A percentile compares a stretch with the other conserved stretches of the same genome.
These are phyloP conservation scores for Pseudomyrmex sp. DNA, from an alignment of 1,140 invertebrate genomes.

Conservation along the genomic window DNA sequence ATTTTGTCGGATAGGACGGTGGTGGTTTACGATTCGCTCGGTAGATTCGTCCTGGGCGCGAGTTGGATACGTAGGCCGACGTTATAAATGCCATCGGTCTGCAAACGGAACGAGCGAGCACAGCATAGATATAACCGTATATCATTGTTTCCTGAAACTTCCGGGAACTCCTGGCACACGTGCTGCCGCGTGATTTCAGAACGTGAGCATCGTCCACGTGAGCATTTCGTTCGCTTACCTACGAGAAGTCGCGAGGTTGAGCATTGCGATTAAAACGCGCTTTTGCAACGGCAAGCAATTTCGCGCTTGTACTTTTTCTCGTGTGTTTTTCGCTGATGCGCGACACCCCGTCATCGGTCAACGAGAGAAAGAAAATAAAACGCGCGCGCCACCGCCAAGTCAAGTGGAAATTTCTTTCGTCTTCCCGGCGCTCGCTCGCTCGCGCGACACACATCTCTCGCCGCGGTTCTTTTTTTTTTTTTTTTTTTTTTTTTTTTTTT, in stretches of 20 bases:
- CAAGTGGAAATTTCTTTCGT: slow-evolving; percentile 33
- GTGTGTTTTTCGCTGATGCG: too few species aligned
- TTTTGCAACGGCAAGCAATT: slow-evolving; percentile 4
- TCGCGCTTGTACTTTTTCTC: not conserved
- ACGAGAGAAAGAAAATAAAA: not conserved
- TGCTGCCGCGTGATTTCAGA: slow-evolving; percentile 53
- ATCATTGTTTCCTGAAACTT: slow-evolving; percentile 53
- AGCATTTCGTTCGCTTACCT: not conserved
- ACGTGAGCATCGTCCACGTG: slow-evolving; percentile 29
- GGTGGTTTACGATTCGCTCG: slow-evolving; percentile 44
- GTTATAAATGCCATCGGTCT: slow-evolving; percentile 32
- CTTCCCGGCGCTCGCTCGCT: not conserved
- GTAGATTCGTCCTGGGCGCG: slow-evolving; percentile 12
- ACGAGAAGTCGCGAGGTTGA: slow-evolving; percentile 18
- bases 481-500: not conserved
- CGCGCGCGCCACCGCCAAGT: not conserved
- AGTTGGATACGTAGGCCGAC: slow-evolving; percentile 21
- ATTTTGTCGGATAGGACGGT: not conserved
- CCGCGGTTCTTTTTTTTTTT: not conserved
- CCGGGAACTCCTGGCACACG: slow-evolving; percentile 43
- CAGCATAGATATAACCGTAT: slow-evolving; percentile 25
- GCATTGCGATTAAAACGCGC: slow-evolving; percentile 33
- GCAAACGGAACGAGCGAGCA: not conserved
- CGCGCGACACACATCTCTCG: not conserved
- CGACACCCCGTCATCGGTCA: not conserved